phyloP scores from a whole-genome alignment of 2,888 invertebrate genomes.

The Augiades crinisus region DNA sequence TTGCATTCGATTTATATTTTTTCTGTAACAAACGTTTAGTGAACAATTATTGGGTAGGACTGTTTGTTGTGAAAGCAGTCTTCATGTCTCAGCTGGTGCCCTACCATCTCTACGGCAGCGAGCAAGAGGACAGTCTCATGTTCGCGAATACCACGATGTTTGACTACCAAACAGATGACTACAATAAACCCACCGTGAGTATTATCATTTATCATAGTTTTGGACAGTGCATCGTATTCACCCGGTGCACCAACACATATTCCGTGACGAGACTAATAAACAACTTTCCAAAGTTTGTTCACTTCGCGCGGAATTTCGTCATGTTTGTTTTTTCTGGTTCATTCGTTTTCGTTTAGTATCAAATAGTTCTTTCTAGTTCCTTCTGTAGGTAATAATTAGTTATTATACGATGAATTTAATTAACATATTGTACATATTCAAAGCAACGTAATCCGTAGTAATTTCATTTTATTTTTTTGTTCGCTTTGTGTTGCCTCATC shows the following conservation, averaged over 20 bases:
- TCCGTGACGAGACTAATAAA: constrained; percentile 47
- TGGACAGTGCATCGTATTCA: not conserved
- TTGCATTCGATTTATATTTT: constrained; percentile 46
- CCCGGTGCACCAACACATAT: constrained; percentile 15
- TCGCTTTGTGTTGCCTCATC: no score
- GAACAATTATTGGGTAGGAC: constrained; percentile 54
- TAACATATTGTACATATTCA: no score
- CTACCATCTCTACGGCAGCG: constrained; percentile 69
- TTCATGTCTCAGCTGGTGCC: constrained; percentile 85
- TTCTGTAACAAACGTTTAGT: constrained; percentile 45
- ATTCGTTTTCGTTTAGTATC: constrained; percentile 1
- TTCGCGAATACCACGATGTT: constrained; percentile 73
- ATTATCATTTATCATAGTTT: constrained; percentile 18
- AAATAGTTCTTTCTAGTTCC: no score
- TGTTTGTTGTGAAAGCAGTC: constrained; percentile 58
- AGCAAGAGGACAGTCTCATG: constrained; percentile 79
- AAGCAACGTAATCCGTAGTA: no score
- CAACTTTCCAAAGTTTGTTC: constrained; percentile 52
- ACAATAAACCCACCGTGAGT: constrained; percentile 72
- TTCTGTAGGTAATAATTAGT: no score
- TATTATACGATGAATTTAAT: no score
- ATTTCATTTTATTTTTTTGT: no score
- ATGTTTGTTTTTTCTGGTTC: constrained; percentile 28
- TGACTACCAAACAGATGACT: constrained; percentile 75
- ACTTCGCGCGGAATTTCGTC: constrained; percentile 35